Evolutionary conservation across 92 coral and sea anemone species (phyloP).

Genomic region (Paramuricea clavata): DNA sequence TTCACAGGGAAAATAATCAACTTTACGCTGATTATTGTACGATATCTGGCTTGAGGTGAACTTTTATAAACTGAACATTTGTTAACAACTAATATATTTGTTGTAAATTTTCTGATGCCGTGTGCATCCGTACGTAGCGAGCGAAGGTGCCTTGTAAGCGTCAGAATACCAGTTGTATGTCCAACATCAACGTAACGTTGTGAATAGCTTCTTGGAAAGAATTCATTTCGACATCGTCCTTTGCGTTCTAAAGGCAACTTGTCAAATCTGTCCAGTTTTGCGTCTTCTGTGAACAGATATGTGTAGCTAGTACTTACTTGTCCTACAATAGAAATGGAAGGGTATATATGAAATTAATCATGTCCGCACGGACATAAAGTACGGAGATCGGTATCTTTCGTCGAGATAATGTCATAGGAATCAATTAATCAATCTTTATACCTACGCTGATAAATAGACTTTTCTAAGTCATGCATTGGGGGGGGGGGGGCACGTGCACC

Average conservation of each 20-base stretch:
- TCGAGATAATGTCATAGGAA: too few species aligned
- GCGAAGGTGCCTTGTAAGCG: not conserved
- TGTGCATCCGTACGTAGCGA: not conserved
- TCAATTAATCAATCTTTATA: too few species aligned
- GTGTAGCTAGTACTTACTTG: not conserved
- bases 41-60: too few species aligned
- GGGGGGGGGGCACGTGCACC: too few species aligned
- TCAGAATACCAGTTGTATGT: not conserved
- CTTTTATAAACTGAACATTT: not conserved
- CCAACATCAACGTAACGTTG: not conserved
- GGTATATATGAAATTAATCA: too few species aligned
- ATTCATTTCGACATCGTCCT: not conserved
- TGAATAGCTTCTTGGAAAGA: not conserved
- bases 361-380: too few species aligned
- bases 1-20: slow-evolving; percentile 13
- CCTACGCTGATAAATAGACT: too few species aligned
- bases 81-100: not conserved
- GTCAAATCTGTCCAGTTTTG: not conserved
- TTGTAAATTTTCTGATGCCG: slow-evolving; percentile 1
- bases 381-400: too few species aligned
- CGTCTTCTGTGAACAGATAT: slow-evolving; percentile 22
- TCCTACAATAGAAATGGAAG: not conserved
- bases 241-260: not conserved
- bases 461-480: too few species aligned
- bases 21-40: not conserved